Percentiles rank a stretch among this genome's conserved stretches.
Conservation (phyloP, 1,140 invertebrate genomes). For the Radopholus similis region DNA sequence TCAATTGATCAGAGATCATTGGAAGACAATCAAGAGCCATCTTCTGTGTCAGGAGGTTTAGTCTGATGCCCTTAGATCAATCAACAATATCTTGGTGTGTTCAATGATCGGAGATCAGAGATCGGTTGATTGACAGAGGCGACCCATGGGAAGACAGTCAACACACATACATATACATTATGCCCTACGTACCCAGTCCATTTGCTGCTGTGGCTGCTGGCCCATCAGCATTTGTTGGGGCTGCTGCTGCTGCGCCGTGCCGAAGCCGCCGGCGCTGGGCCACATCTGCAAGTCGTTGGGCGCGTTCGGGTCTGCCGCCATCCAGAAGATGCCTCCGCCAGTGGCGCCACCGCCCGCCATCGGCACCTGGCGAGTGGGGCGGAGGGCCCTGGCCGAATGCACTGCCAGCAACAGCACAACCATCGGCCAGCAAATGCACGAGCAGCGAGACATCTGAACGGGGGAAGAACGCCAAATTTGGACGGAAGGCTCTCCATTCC, state of each 20-base stretch:
- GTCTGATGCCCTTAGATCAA: no score
- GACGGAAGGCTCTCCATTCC: no score
- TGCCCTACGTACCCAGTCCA: neutral
- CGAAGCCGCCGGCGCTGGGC: neutral
- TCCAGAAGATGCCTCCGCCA: neutral
- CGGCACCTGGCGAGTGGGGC: no score
- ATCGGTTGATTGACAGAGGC: no score
- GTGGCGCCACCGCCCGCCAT: neutral
- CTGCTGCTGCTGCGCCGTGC: neutral
- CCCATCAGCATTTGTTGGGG: neutral
- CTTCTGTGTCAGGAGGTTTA: neutral
- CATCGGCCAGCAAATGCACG: no score
- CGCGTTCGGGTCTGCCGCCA: neutral
- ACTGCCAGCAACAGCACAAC: no score
- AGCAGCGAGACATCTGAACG: no score
- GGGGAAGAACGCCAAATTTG: no score
- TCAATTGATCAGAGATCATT: neutral
- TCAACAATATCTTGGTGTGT: no score
- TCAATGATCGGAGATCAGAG: no score
- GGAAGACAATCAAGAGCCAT: neutral
- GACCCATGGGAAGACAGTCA: no score
- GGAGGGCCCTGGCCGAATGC: no score
- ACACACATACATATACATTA: neutral
- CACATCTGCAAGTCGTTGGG: neutral
- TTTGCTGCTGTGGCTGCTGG: constrained; percentile 4